Evolutionary conservation across 2,888 invertebrate species (phyloP).

Genomic region (Thysanoteuthis rhombus): DNA sequence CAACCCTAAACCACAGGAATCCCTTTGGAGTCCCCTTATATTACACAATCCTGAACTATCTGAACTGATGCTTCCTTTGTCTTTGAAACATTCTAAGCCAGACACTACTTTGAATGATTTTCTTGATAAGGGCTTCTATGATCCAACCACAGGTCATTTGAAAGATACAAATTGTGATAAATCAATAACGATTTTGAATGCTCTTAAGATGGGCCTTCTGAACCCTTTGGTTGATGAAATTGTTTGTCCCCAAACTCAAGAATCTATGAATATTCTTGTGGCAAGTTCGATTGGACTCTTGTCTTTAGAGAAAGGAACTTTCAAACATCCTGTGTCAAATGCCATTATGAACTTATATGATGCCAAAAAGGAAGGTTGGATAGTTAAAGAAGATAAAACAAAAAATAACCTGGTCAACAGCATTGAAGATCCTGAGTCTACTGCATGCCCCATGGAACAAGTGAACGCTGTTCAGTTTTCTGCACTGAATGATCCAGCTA

Average conservation of each 20-base stretch:
- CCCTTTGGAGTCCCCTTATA: background rate
- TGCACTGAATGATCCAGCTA: constrained; percentile 48
- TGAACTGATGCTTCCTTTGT: constrained; percentile 12
- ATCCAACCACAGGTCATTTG: constrained; percentile 75
- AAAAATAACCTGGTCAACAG: constrained; percentile 35
- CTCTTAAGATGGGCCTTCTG: constrained; percentile 74
- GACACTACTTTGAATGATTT: constrained; percentile 48
- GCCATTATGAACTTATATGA: constrained; percentile 72
- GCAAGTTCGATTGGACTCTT: constrained; percentile 82
- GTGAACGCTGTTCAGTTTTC: constrained; percentile 54
- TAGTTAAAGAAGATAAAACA: constrained; percentile 39
- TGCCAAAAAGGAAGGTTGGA: constrained; percentile 82
- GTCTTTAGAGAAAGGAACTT: constrained; percentile 77
- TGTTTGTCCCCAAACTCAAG: constrained; percentile 42
- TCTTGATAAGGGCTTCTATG: constrained; percentile 59
- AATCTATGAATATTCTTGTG: constrained; percentile 73
- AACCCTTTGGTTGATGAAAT: constrained; percentile 45
- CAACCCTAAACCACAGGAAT: background rate
- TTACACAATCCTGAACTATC: constrained; percentile 28
- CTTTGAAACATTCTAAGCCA: constrained; percentile 27
- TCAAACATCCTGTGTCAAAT: constrained; percentile 37
- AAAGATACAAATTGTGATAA: constrained; percentile 86
- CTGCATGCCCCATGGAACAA: constrained; percentile 39
- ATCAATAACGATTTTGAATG: constrained; percentile 81
- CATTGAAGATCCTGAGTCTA: constrained; percentile 42